Base-by-base conservation (phyloP, 1,140 invertebrate genomes). In the Cataglyphis hispanica region DNA sequence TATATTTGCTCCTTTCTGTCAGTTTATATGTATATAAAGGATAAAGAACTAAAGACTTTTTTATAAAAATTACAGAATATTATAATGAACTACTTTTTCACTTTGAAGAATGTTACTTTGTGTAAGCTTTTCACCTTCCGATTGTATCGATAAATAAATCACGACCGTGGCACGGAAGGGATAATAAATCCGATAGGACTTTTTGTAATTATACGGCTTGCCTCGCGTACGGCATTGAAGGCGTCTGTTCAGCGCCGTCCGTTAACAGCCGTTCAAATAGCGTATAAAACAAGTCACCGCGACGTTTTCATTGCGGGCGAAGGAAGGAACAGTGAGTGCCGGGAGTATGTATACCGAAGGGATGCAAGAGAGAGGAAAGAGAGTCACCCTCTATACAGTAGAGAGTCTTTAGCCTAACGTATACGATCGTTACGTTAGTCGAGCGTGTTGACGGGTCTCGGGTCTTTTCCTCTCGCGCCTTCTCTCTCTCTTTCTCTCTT, bases 101-200 rank as follows among this genome's bases (percentile, higher is more conserved):
- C 50, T 43, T 69, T 69, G 34, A 31, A 11, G 63, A 64, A 77
- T 27, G 61, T 16, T 77, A 22, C 40, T 22, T 4, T 6, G 6
- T 19, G 46, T 34, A 8, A 40, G n/a, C 13, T 34, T 67, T 31
- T 4, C 76, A 56, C 34, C 40, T 50, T 40, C 22, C 8, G 77
- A 80, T 80, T 50, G 77, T 69, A 80, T 80, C 77, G 34, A 80
- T 22, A 40, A 80, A 69, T 80, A 80, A 80, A 80, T 80, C 77
- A 80, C 50, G 34, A 27, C 64, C 64, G 77, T 80, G 63, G 46
- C 77, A 80, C 77, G 53, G 50, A 58, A 56, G 64, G 77, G 77
- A 50, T 80, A 80, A 69, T 80, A 80, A 80, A 80, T 80, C 77
- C 77, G 50, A 80, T 67, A 22, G n/a, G 22, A 80, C 22, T 80